Evolutionary conservation across 2,113 vertebrate genomes (phyloP).

Genomic region (Elaphurus davidianus): DNA sequence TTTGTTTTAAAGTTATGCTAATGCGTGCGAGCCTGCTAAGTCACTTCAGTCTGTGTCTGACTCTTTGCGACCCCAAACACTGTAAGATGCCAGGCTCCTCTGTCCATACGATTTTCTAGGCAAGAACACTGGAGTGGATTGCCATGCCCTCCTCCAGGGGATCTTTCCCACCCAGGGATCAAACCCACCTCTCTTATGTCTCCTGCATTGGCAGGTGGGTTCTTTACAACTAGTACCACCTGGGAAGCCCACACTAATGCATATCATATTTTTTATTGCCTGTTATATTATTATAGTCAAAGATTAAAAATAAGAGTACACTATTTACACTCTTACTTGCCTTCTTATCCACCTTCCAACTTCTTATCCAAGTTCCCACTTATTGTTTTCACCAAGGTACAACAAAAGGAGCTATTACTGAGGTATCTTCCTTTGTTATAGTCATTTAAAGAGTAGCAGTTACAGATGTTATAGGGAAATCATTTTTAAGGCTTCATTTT

Average conservation of each 20-base stretch:
- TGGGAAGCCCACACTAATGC: background rate
- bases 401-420: conserved; percentile 90
- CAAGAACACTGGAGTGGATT: background rate
- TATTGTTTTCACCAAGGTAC: conserved; percentile 88
- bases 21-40: background rate
- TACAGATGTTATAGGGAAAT: background rate
- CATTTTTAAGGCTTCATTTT: background rate
- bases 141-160: background rate
- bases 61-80: background rate
- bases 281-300: conserved; percentile 83
- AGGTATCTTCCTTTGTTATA: conserved; percentile 82
- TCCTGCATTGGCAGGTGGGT: background rate
- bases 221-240: background rate
- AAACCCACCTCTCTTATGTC: background rate
- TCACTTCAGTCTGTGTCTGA: background rate
- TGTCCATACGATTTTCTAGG: background rate
- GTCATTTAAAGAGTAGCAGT: background rate
- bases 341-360: conserved; percentile 93
- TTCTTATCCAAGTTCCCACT: conserved; percentile 94
- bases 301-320: conserved; percentile 93
- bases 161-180: background rate
- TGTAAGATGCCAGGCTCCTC: background rate
- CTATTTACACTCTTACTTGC: conserved; percentile 84
- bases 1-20: background rate
- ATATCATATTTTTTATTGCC: conserved; percentile 6